Conservation (phyloP, 2,113 vertebrate genomes). For the Hassar affinis region DNA sequence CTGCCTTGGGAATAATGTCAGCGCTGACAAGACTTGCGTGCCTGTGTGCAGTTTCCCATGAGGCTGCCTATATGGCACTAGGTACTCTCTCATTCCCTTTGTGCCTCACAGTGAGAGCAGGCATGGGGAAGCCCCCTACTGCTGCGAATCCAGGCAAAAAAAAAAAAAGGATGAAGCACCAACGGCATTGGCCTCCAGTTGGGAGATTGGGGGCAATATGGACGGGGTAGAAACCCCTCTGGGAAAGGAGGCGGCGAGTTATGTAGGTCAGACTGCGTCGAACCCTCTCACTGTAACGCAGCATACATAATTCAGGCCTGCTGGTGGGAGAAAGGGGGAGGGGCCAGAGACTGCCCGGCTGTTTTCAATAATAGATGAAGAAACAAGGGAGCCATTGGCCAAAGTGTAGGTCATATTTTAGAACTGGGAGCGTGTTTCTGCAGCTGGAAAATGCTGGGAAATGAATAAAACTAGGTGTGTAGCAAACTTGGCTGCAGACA, state of each 20-base stretch:
- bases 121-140: conserved; percentile 48
- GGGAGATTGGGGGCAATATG: conserved; percentile 64
- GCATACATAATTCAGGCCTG: conserved; percentile 75
- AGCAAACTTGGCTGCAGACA: conserved; percentile 33
- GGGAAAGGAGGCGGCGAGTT: conserved; percentile 61
- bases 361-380: conserved; percentile 77
- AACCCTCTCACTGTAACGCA: conserved; percentile 67
- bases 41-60: conserved; percentile 56
- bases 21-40: conserved; percentile 58
- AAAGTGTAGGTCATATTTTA: conserved; percentile 37
- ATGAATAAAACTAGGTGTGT: conserved; percentile 41
- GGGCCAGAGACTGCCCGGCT: conserved; percentile 55
- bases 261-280: conserved; percentile 73
- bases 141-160: conserved; percentile 41
- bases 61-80: conserved; percentile 47
- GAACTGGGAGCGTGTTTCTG: conserved; percentile 52
- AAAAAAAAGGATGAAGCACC: conserved; percentile 57
- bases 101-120: conserved; percentile 45
- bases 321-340: conserved; percentile 58
- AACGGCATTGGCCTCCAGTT: conserved; percentile 57
- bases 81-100: conserved; percentile 59
- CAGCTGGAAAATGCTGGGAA: conserved; percentile 34
- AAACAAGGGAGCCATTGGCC: conserved; percentile 59
- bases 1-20: conserved; percentile 59
- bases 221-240: conserved; percentile 51